Conservation (phyloP, 2,888 invertebrate genomes). For the Hypercompe scribonia region DNA sequence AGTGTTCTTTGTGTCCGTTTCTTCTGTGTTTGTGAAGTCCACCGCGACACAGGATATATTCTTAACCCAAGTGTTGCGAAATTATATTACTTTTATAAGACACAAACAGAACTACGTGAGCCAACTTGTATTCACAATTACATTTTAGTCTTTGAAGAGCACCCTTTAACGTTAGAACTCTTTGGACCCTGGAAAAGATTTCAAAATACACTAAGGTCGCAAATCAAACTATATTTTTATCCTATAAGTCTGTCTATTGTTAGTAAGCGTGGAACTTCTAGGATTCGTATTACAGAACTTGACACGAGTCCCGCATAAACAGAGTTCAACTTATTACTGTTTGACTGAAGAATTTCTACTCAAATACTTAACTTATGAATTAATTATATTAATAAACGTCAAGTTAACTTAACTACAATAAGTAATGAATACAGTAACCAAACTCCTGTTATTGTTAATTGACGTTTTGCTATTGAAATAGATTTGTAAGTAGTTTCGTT, state of each 20-base stretch:
- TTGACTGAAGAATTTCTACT: neutral
- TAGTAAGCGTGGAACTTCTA: neutral
- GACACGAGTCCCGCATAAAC: neutral
- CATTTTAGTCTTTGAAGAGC: too few species aligned
- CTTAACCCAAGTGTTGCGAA: too few species aligned
- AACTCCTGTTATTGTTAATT: neutral
- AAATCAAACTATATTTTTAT: neutral
- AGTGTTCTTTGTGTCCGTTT: too few species aligned
- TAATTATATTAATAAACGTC: neutral
- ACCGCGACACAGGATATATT: too few species aligned
- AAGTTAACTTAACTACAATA: neutral
- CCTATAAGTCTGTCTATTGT: neutral
- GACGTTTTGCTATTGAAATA: neutral
- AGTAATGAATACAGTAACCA: neutral
- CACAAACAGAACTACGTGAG: too few species aligned
- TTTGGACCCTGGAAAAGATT: neutral
- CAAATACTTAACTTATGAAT: neutral
- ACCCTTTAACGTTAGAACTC: too few species aligned
- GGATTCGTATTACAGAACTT: neutral
- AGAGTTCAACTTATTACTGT: neutral
- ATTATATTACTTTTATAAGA: too few species aligned
- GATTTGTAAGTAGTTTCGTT: too few species aligned
- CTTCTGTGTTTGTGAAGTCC: too few species aligned
- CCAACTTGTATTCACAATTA: too few species aligned
- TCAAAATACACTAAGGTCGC: neutral